These are phyloP conservation scores for Malthinus seriepunctatus DNA, from an alignment of 2,888 invertebrate genomes.

Conservation along the genomic window DNA sequence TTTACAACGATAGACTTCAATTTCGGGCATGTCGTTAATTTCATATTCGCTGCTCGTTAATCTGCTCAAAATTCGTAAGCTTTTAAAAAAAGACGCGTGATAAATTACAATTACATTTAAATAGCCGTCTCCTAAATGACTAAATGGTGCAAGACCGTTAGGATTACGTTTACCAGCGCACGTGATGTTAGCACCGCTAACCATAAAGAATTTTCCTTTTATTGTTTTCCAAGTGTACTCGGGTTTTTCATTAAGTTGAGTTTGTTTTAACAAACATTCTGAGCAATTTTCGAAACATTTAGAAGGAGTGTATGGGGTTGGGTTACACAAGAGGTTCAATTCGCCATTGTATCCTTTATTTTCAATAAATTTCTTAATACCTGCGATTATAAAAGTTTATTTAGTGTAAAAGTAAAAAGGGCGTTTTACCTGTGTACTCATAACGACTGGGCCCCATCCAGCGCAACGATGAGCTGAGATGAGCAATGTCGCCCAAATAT, in stretches of 20 bases:
- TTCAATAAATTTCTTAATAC: slow-evolving; percentile 64
- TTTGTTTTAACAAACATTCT: slow-evolving; percentile 44
- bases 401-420: neutral
- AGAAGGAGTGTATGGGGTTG: slow-evolving; percentile 52
- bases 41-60: slow-evolving; percentile 64
- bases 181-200: slow-evolving; percentile 77
- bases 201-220: slow-evolving; percentile 73
- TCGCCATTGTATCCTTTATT: slow-evolving; percentile 69
- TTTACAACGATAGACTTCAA: slow-evolving; percentile 72
- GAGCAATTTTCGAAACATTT: slow-evolving; percentile 59
- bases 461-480: slow-evolving; percentile 77
- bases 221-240: slow-evolving; percentile 60
- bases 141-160: slow-evolving; percentile 75
- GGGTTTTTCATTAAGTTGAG: slow-evolving; percentile 17
- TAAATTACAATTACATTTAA: slow-evolving; percentile 75
- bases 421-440: slow-evolving; percentile 68
- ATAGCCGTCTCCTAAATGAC: slow-evolving; percentile 80
- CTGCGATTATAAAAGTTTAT: slow-evolving; percentile 40
- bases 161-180: slow-evolving; percentile 76
- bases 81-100: slow-evolving; percentile 73
- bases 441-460: slow-evolving; percentile 88
- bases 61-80: slow-evolving; percentile 68
- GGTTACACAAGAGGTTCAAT: slow-evolving; percentile 59
- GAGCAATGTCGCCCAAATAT: slow-evolving; percentile 80
- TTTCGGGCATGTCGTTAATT: slow-evolving; percentile 74